Base-by-base conservation (phyloP, 2,888 invertebrate genomes). In the Agapostemon virescens region DNA sequence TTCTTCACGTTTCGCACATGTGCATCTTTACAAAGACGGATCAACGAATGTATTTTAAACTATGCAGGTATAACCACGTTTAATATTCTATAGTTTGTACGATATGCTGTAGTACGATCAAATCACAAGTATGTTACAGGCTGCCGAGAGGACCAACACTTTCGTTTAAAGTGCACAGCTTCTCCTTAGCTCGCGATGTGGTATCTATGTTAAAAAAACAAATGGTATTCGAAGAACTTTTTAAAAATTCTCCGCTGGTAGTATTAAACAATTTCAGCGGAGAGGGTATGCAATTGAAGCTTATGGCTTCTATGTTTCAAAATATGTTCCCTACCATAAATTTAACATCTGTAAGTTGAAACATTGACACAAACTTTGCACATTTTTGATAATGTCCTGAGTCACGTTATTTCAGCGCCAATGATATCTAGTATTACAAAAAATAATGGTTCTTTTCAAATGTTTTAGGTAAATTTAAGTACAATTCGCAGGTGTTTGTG, bases 241-340 rank as follows among this genome's bases (percentile, higher is more conserved):
- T 97, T 91, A 95, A 97, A 88, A 95, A 96, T 89, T 96, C 98
- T 0, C 99, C 99, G 0, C 93, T 99, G 20, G 96, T 99, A 17
- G 96, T 99, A 52, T 94, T 98, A 89, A 98, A 98, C 92, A 97
- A 97, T 91, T 98, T 99, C 92, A 96, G 96, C 26, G 97, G 97
- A 0, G 98, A 98, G 92, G 98, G 97, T 49, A 95, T 96, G 93
- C 97, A 98, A 87, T 94, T 98, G 92, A 97, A 98, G 89, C 93
- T 99, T 26, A 98, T 98, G 96, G 96, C 98, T 5, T 96, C 97
- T 20, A 98, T 98, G 94, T 98, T 99, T 91, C 99, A 99, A 93
- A 99, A 98, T 90, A 98, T 99, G 98, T 99, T 99, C 91, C 99
- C 99, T 0, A 96, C 98, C 0, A 98, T 99, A 74, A 99, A 99